Base-by-base conservation (phyloP, 30 jellyfish, hydroid and myxozoan genomes). In the Rhopilema esculentum region DNA sequence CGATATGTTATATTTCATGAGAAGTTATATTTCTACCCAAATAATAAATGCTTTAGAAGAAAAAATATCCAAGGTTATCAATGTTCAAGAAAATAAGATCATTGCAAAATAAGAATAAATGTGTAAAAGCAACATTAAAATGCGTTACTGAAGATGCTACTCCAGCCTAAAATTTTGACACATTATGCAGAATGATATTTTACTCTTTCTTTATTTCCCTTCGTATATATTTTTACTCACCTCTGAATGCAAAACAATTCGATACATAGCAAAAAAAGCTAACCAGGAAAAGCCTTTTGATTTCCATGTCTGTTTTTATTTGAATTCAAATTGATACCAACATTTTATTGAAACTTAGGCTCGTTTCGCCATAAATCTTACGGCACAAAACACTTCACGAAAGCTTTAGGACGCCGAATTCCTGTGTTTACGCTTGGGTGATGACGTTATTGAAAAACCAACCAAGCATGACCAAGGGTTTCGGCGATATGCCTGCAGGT, bases 391-490 rank as follows among this genome's bases (percentile, higher is more conserved):
- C n/a, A n/a, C n/a, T n/a, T n/a, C n/a, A n/a, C n/a, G 32, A 22
- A 25, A 27, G 30, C 28, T 27, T 24, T 19, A 33, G 21, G 51
- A 33, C 27, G 67, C 27, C 52, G 91, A 31, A 28, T 82, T 50
- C 91, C 75, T 31, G 91, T 71, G 71, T 23, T 30, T 73, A 84
- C 93, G 93, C 86, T 71, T 72, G 93, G 87, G 33, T 57, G 69
- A 32, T 84, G 93, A 84, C 93, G 87, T 84, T 84, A 84, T 72
- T 68, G 75, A 26, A 23, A 21, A 73, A 16, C 66, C 87, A 72
- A 66, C 83, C 87, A 84, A 49, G 93, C 93, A 87, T 57, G 77
- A 52, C 90, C 1, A 27, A n/a, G 29, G 33, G 33, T 73, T 72
- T 80, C 68, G 90, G 48, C 33, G 80, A 84, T 27, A 28, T 17